Conservation (phyloP, 2,888 invertebrate species). For the Callyntrura guangdongensis region DNA sequence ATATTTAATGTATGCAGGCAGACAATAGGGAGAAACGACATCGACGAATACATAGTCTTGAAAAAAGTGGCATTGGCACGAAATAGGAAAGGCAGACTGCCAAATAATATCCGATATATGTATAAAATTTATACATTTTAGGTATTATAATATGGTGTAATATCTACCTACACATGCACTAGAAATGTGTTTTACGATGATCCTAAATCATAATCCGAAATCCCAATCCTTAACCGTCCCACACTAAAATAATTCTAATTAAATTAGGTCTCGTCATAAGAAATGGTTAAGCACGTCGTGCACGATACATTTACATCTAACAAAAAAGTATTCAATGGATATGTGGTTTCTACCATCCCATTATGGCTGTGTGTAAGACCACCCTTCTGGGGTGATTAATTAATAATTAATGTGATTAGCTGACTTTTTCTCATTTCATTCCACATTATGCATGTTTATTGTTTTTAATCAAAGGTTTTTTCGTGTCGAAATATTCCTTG, state of each 20-base stretch:
- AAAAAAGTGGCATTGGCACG: constrained; percentile 70
- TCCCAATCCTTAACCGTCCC: too few species aligned
- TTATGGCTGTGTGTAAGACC: background rate
- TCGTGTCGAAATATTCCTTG: background rate
- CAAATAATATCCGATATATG: background rate
- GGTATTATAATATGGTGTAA: too few species aligned
- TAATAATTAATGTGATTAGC: too few species aligned
- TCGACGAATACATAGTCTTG: constrained; percentile 15
- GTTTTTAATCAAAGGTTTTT: constrained; percentile 54
- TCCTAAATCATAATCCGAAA: too few species aligned
- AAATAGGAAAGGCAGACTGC: constrained; percentile 56
- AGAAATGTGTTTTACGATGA: too few species aligned
- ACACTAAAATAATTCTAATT: too few species aligned
- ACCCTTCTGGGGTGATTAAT: constrained; percentile 55
- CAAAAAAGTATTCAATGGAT: background rate
- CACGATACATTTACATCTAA: background rate
- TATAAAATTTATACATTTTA: background rate
- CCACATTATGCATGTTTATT: constrained; percentile 17
- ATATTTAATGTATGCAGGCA: constrained; percentile 68
- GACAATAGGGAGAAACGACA: constrained; percentile 56
- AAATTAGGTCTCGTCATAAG: too few species aligned
- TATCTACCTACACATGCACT: too few species aligned
- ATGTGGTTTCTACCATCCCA: background rate
- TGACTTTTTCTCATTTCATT: constrained; percentile 54
- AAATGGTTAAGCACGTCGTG: background rate